Conservation (phyloP, 2,888 invertebrate species). For the Callyntrura guangdongensis region DNA sequence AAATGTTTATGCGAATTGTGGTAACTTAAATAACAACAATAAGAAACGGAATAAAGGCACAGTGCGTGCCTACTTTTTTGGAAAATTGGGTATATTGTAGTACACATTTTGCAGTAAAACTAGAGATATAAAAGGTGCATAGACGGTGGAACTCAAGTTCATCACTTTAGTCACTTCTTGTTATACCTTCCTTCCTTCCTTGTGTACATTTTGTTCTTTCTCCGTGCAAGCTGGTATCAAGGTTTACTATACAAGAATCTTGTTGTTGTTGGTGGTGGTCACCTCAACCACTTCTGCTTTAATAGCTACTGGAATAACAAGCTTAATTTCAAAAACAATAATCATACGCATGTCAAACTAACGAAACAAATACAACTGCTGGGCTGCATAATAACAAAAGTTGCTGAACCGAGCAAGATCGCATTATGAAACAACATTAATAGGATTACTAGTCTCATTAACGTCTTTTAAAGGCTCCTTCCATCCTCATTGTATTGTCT, state of each 20-base stretch:
- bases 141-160: neutral
- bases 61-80: constrained; percentile 6
- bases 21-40: constrained; percentile 35
- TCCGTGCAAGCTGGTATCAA: neutral
- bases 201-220: no score
- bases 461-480: constrained; percentile 58
- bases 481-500: constrained; percentile 4
- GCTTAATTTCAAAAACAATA: constrained; percentile 75
- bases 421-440: constrained; percentile 64
- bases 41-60: constrained; percentile 7
- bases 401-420: constrained; percentile 43
- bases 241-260: neutral
- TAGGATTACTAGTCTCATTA: constrained; percentile 71
- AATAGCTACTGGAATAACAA: constrained; percentile 39
- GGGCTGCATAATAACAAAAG: constrained; percentile 11
- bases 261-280: neutral
- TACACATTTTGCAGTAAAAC: no score
- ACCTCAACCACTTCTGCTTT: constrained; percentile 26
- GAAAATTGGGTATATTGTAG: constrained; percentile 8
- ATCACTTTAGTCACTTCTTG: neutral
- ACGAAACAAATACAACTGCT: constrained; percentile 48
- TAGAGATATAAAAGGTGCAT: neutral
- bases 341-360: constrained; percentile 64
- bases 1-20: constrained; percentile 71
- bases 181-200: no score